Evolutionary conservation across 2,888 invertebrate species (phyloP), one percentile per base, ranked within the genome.

Genomic region (Mimas tiliae): DNA sequence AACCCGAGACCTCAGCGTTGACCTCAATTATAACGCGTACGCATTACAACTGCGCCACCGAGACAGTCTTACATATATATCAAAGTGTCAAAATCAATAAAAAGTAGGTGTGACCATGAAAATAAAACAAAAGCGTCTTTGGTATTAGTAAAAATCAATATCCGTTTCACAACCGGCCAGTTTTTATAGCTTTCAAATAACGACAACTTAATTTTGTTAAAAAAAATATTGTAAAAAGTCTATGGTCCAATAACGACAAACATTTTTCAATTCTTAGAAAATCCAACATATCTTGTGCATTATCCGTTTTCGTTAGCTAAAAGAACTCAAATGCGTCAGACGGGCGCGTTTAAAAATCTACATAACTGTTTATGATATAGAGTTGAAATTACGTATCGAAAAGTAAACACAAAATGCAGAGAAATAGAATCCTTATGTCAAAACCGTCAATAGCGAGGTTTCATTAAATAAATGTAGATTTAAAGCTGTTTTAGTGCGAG

Each of bases 251-350:
- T 75, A 79, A 83, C 83, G 85, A 84, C 84, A 83, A 63, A 81
- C 80, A 77, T 82, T 82, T 82, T 83, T 80, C 80, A 79, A 81
- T 90, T 90, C 91, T 80, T 68, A 87, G 90, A 90, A 90, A 84
- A 81, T 66, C 72, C 74, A 85, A 90, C 86, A 85, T 82, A 85
- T 82, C 86, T 87, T 88, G 81, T 88, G 85, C 88, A 87, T 86
- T 87, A 85, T 78, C 75, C 70, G 69, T 51, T 63, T 67, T 62
- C 68, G 72, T 74, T 70, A 67, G 62, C 66, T 67, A 71, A 79
- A 87, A 78, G 62, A 81, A 64, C 75, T 64, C 76, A 82, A 79
- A 68, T 69, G 63, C 70, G 64, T 53, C 12, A n/a, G 7, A 62
- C 3, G 42, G 11, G 51, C 58, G 6, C 27, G 67, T 67, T 58